Evolutionary conservation across 2,888 invertebrate genomes (phyloP).

Genomic region (Diaprepes abbreviatus): DNA sequence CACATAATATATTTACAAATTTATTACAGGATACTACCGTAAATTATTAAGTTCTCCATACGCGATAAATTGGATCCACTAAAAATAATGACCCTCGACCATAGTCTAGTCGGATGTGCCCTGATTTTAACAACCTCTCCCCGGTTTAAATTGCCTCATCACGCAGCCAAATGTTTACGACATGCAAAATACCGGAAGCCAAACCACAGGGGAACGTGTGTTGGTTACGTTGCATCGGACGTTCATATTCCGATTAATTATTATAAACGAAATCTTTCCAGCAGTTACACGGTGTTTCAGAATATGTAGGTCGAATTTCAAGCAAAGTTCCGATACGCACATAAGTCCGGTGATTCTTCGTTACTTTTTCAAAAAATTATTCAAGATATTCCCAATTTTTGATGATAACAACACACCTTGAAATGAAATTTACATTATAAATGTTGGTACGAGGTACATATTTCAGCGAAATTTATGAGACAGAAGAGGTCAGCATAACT

Average conservation of each 20-base stretch:
- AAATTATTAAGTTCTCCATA: background rate
- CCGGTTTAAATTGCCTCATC: background rate
- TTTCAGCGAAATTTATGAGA: too few species aligned
- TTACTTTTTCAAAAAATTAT: too few species aligned
- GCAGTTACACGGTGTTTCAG: too few species aligned
- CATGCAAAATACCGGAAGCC: constrained; percentile 6
- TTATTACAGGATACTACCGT: background rate
- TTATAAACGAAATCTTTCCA: too few species aligned
- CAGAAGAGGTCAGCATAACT: too few species aligned
- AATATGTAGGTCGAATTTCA: too few species aligned
- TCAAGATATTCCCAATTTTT: too few species aligned
- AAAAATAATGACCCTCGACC: constrained; percentile 4
- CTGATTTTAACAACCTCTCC: background rate
- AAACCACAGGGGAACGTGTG: background rate
- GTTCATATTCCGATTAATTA: background rate
- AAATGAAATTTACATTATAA: too few species aligned
- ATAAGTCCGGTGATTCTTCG: too few species aligned
- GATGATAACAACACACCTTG: too few species aligned
- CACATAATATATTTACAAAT: background rate
- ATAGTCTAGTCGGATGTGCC: background rate
- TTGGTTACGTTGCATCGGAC: background rate
- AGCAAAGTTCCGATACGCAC: too few species aligned
- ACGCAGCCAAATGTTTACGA: constrained; percentile 4
- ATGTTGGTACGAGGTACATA: too few species aligned
- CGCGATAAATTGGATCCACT: constrained; percentile 3